Percentiles rank a stretch among this genome's conserved stretches.
phyloP scores from a whole-genome alignment of 2,113 vertebrate species.

The Charadrius vociferus region DNA sequence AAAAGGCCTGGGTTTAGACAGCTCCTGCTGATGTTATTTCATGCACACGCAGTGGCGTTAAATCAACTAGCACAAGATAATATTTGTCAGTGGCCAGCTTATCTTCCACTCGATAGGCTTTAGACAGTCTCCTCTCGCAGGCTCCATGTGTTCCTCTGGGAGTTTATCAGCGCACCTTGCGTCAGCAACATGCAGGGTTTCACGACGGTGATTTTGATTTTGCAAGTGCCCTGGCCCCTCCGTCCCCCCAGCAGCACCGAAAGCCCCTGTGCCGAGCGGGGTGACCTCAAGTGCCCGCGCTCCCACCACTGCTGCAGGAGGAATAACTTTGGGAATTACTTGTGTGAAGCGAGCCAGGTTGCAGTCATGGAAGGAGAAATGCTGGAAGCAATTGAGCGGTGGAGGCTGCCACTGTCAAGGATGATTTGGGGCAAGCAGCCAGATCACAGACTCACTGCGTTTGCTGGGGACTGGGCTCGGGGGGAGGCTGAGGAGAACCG shows the following conservation, averaged over 20 bases:
- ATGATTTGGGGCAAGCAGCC: not conserved
- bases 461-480: not conserved
- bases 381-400: accelerated
- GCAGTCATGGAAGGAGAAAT: not conserved
- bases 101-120: slow-evolving; percentile 51
- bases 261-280: accelerated
- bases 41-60: not conserved
- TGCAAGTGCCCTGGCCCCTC: accelerated
- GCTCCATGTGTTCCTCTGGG: not conserved
- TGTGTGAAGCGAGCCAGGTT: not conserved
- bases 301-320: not conserved
- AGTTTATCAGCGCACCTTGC: not conserved
- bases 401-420: not conserved
- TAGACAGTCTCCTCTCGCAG: not conserved
- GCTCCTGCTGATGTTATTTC: slow-evolving; percentile 50
- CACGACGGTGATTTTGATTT: not conserved
- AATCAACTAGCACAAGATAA: slow-evolving; percentile 39
- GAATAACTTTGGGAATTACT: not conserved
- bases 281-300: accelerated
- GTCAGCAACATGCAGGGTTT: slow-evolving; percentile 15
- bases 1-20: slow-evolving; percentile 39
- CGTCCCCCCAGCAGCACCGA: not conserved
- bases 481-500: not conserved
- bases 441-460: accelerated
- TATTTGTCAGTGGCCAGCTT: slow-evolving; percentile 31